Conservation (phyloP, 64 coral and sea anemone genomes). For the Anthopleura sola region DNA sequence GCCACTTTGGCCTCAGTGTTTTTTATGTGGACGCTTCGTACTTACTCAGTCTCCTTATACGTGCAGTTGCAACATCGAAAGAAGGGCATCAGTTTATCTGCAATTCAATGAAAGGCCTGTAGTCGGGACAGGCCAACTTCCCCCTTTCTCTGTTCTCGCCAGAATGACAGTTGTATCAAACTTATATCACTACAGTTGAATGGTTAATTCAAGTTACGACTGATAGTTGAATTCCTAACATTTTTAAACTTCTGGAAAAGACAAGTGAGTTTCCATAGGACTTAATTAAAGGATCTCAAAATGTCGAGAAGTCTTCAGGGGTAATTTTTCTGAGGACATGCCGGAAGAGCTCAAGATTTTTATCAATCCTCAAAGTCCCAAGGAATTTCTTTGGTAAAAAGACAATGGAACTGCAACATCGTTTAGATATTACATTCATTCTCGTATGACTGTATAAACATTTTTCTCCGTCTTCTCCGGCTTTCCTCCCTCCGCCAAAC, state of each 20-base stretch:
- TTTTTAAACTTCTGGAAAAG: neutral
- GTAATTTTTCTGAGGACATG: neutral
- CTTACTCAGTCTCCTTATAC: too few species aligned
- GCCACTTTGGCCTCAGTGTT: too few species aligned
- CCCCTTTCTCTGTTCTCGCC: neutral
- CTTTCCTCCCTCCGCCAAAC: too few species aligned
- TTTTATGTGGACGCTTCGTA: too few species aligned
- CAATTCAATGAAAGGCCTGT: too few species aligned
- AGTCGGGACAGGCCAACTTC: too few species aligned
- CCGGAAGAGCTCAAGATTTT: conserved; percentile 8
- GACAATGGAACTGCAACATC: neutral
- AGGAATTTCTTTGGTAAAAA: neutral
- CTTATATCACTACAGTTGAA: neutral
- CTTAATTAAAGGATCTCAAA: conserved; percentile 6
- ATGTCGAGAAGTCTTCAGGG: neutral
- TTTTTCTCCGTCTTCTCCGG: too few species aligned
- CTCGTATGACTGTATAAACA: neutral
- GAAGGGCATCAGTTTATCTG: too few species aligned
- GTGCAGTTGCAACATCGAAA: too few species aligned
- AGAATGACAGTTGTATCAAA: neutral
- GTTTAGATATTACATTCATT: neutral
- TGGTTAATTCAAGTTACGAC: neutral
- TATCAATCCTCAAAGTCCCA: neutral
- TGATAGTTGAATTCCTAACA: neutral
- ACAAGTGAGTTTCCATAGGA: neutral